Conservation (phyloP, 1,140 invertebrate genomes). For the Caenorhabditis briggsae region DNA sequence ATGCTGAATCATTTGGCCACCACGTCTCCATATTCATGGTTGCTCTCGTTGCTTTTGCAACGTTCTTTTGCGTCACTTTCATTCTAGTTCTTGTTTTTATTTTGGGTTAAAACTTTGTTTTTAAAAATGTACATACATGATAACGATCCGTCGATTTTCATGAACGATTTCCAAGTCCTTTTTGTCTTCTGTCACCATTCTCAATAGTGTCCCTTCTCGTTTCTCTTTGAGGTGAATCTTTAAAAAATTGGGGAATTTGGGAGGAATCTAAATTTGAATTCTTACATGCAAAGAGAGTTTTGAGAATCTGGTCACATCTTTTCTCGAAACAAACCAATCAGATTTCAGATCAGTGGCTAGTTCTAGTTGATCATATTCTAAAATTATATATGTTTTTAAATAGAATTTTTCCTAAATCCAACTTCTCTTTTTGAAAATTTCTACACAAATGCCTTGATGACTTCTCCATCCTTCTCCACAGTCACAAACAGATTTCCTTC, state of each 20-base stretch:
- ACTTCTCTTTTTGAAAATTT: conserved; percentile 41
- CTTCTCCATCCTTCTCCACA: conserved; percentile 56
- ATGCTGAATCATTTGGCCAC: conserved; percentile 66
- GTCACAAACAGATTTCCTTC: conserved; percentile 56
- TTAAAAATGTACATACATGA: conserved; percentile 48
- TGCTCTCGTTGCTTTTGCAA: conserved; percentile 67
- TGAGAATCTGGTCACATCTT: conserved; percentile 11
- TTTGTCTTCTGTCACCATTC: conserved; percentile 57
- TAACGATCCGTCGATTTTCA: conserved; percentile 55
- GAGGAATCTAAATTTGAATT: too few relatives aligned
- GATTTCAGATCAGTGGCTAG: conserved; percentile 28
- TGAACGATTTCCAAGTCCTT: conserved; percentile 33
- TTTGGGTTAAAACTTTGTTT: conserved; percentile 52
- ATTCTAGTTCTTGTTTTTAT: conserved; percentile 68
- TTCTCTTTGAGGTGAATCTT: conserved; percentile 51
- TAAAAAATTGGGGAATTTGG: background rate
- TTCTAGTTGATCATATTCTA: conserved; percentile 19
- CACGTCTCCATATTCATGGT: conserved; percentile 70
- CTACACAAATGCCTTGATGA: conserved; percentile 29
- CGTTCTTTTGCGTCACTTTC: conserved; percentile 69
- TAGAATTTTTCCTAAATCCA: background rate
- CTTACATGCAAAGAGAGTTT: conserved; percentile 28
- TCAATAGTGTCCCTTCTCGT: conserved; percentile 15
- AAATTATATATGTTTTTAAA: background rate
- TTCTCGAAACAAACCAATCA: conserved; percentile 12